Evolutionary conservation across 2,797 vertebrate genomes (phyloP).

Genomic region (Sylvilagus floridanus): DNA sequence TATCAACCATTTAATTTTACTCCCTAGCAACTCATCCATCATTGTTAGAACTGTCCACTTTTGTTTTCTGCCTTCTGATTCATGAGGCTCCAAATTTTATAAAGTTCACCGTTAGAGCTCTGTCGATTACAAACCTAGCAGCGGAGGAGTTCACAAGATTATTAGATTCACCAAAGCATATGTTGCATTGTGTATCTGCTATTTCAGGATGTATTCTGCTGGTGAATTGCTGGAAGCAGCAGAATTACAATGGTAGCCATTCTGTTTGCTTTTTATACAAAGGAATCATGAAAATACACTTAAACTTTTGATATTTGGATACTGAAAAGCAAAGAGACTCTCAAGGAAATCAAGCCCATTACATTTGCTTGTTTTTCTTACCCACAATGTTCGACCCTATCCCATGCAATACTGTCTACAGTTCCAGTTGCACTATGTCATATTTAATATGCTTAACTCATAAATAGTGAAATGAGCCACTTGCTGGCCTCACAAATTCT

Average conservation of each 20-base stretch:
- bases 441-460: constrained; percentile 24
- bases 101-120: constrained; percentile 72
- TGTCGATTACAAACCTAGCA: constrained; percentile 71
- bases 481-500: no score
- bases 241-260: constrained; percentile 72
- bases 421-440: neutral
- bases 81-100: constrained; percentile 76
- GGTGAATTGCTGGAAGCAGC: constrained; percentile 73
- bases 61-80: constrained; percentile 64
- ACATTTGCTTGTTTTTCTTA: neutral
- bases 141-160: constrained; percentile 71
- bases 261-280: constrained; percentile 59
- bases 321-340: constrained; percentile 46
- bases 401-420: neutral
- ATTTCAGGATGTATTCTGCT: constrained; percentile 63
- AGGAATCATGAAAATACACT: constrained; percentile 60
- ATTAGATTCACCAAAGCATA: constrained; percentile 78
- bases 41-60: constrained; percentile 81
- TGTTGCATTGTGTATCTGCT: constrained; percentile 63
- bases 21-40: constrained; percentile 81
- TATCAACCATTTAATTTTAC: constrained; percentile 85
- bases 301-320: constrained; percentile 27
- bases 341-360: neutral
- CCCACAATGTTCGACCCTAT: neutral
- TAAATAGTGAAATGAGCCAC: neutral